phyloP scores from a whole-genome alignment of 53 echinoderm and acorn worm species.

The Echinometra lucunter region DNA sequence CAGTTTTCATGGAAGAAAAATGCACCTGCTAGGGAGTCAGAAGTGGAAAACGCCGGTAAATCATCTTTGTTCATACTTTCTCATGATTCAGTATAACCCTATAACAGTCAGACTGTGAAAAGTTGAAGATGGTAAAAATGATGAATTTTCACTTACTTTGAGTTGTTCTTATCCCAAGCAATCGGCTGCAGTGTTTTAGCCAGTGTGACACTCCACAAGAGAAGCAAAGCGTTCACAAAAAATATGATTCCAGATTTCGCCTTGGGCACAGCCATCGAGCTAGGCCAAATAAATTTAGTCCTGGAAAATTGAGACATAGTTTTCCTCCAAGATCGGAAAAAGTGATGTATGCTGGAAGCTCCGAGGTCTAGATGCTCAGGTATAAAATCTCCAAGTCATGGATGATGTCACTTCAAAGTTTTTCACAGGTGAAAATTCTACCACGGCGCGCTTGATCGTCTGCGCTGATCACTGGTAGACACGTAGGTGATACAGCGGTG shows the following conservation, averaged over 20 bases:
- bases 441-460: background rate
- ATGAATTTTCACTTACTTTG: slow-evolving; percentile 38
- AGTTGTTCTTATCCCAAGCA: slow-evolving; percentile 53
- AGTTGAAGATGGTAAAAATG: background rate
- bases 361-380: background rate
- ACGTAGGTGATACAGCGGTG: background rate
- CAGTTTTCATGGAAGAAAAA: background rate
- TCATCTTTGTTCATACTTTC: background rate
- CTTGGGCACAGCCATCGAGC: slow-evolving; percentile 15
- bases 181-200: slow-evolving; percentile 56
- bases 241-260: slow-evolving; percentile 50
- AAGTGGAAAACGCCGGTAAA: background rate
- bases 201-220: slow-evolving; percentile 55
- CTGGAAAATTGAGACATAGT: slow-evolving; percentile 39
- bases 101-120: background rate
- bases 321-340: slow-evolving; percentile 16
- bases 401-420: background rate
- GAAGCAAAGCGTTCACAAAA: slow-evolving; percentile 48
- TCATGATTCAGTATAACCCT: background rate
- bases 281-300: slow-evolving; percentile 13
- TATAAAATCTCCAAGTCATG: background rate
- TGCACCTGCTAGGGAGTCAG: background rate
- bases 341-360: background rate
- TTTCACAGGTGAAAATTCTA: background rate
- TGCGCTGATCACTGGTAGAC: background rate